phyloP scores from a whole-genome alignment of 2,888 invertebrate species.

The Hydropsyche betteni region DNA sequence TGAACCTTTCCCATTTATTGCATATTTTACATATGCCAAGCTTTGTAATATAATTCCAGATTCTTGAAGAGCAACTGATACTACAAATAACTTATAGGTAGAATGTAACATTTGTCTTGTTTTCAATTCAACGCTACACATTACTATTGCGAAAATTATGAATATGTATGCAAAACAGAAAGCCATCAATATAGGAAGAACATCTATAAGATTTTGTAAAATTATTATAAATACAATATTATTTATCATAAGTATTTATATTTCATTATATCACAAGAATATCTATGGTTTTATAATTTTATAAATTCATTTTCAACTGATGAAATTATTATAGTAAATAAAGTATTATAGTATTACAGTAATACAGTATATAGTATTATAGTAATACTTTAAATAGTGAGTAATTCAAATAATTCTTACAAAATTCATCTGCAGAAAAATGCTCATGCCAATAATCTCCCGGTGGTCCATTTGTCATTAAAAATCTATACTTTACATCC shows the following conservation, averaged over 20 bases:
- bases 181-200: slow-evolving; percentile 81
- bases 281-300: neutral
- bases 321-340: no score
- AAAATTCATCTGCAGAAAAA: slow-evolving; percentile 95
- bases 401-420: slow-evolving; percentile 67
- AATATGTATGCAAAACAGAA: slow-evolving; percentile 79
- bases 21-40: slow-evolving; percentile 80
- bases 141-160: slow-evolving; percentile 75
- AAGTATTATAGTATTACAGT: no score
- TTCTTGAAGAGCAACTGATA: slow-evolving; percentile 76
- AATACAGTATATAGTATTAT: no score
- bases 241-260: neutral
- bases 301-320: neutral
- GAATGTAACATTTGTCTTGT: slow-evolving; percentile 84
- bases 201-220: slow-evolving; percentile 68
- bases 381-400: no score
- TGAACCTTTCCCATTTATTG: slow-evolving; percentile 75
- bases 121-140: slow-evolving; percentile 80
- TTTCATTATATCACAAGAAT: neutral
- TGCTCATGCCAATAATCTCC: slow-evolving; percentile 88
- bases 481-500: slow-evolving; percentile 79
- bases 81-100: slow-evolving; percentile 86
- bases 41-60: slow-evolving; percentile 71
- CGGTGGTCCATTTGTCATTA: slow-evolving; percentile 87
- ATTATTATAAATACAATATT: neutral